Percentiles rank a stretch among this genome's conserved stretches.
phyloP scores from a whole-genome alignment of 1,140 invertebrate species.

The Pseudomyrmex gracilis region DNA sequence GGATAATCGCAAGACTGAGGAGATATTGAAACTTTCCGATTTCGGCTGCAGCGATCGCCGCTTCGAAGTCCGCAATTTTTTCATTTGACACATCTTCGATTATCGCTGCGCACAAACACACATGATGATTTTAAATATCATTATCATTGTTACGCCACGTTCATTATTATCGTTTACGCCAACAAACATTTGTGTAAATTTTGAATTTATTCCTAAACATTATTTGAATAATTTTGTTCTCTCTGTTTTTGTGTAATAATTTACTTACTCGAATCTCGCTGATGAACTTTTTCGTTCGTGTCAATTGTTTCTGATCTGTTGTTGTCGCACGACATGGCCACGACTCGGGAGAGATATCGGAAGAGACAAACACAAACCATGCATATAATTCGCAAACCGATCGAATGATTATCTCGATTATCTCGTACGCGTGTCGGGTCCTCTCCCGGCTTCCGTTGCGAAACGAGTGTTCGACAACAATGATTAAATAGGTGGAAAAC shows the following conservation, averaged over 20 bases:
- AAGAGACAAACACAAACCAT: background rate
- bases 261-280: constrained; percentile 50
- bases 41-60: constrained; percentile 87
- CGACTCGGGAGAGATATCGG: background rate
- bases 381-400: constrained; percentile 8
- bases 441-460: background rate
- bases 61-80: constrained; percentile 87
- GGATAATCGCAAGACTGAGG: constrained; percentile 87
- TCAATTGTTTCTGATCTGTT: constrained; percentile 12
- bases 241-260: background rate
- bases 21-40: constrained; percentile 89
- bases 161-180: too few relatives aligned
- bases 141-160: too few relatives aligned
- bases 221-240: background rate
- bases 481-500: constrained; percentile 19
- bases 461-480: constrained; percentile 18
- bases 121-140: background rate
- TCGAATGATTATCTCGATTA: background rate
- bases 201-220: background rate
- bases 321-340: constrained; percentile 32
- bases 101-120: background rate
- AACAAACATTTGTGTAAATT: too few relatives aligned
- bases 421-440: background rate
- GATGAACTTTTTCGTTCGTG: background rate
- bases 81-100: constrained; percentile 58